Percentiles rank a stretch among this genome's conserved stretches.
phyloP scores from a whole-genome alignment of 2,797 vertebrate genomes.

The Enteromius afrohamiltoni region DNA sequence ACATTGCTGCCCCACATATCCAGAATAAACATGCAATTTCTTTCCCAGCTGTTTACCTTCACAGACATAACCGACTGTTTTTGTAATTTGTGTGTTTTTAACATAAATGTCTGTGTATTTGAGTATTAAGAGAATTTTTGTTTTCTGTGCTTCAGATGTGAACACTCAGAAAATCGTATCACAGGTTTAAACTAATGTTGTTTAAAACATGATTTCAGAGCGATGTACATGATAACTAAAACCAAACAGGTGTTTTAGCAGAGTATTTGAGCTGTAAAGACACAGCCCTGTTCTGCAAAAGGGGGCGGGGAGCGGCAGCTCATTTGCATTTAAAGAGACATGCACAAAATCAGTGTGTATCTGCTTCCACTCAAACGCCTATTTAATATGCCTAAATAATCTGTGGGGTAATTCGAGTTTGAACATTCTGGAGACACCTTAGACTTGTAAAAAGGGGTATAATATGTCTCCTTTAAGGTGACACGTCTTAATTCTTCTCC shows the following conservation, averaged over 20 bases:
- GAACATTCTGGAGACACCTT: neutral
- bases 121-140: too few relatives aligned
- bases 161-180: too few relatives aligned
- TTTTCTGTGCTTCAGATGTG: too few relatives aligned
- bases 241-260: neutral
- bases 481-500: slow-evolving; percentile 6
- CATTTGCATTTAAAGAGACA: neutral
- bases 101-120: too few relatives aligned
- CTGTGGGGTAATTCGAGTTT: neutral
- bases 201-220: neutral
- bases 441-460: neutral
- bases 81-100: too few relatives aligned
- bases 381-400: neutral
- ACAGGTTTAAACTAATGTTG: neutral
- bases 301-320: neutral
- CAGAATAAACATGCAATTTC: too few relatives aligned
- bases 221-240: neutral
- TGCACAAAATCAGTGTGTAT: neutral
- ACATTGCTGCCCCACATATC: too few relatives aligned
- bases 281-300: neutral
- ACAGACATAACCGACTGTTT: too few relatives aligned
- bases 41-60: too few relatives aligned
- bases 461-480: neutral
- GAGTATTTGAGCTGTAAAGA: neutral
- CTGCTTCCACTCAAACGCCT: neutral